Evolutionary conservation across 2,797 vertebrate genomes (phyloP), one percentile per base, ranked within the genome.

Genomic region (Sebastes alutus): DNA sequence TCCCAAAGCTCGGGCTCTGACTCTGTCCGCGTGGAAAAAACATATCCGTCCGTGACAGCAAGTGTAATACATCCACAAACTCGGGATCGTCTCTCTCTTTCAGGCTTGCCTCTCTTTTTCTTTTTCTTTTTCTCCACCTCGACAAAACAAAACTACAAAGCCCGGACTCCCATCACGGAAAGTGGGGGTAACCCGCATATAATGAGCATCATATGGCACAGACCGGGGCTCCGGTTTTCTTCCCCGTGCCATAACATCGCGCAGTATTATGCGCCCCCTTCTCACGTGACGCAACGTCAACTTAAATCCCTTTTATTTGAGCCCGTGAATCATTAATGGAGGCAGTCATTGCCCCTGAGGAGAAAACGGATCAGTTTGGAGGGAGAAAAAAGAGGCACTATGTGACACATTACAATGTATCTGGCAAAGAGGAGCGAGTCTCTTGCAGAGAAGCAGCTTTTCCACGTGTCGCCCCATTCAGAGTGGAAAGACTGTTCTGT

Each of bases 221-320:
- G 95, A 95, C 95, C 95, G 93, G 96, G 95, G 96, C 96, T 97
- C 96, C 91, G 94, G 95, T 97, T 96, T 96, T 96, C 96, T 96
- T 96, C 95, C 95, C 96, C 95, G 96, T 96, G 96, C 96, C 97
- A 97, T 97, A 97, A 97, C 98, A 97, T 95, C 95, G 95, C 97
- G 95, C 90, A 90, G 96, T 96, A 96, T 97, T 97, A 97, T 97
- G 96, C 96, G 96, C 88, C 88, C 79, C 62, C 38, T 42, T 85
- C 96, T 98, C 98, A 99, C 97, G 97, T 99, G 98, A 98, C 97
- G 95, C 96, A 95, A 97, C 96, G 96, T 98, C 97, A 98, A 98
- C 96, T 98, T 98, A 98, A 97, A 98, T 97, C 96, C 95, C 96
- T 97, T 95, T 98, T 98, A 97, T 98, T 97, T 97, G 95, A 97